Base-by-base conservation (phyloP, 1,140 invertebrate species). In the Diachasma alloeum region DNA sequence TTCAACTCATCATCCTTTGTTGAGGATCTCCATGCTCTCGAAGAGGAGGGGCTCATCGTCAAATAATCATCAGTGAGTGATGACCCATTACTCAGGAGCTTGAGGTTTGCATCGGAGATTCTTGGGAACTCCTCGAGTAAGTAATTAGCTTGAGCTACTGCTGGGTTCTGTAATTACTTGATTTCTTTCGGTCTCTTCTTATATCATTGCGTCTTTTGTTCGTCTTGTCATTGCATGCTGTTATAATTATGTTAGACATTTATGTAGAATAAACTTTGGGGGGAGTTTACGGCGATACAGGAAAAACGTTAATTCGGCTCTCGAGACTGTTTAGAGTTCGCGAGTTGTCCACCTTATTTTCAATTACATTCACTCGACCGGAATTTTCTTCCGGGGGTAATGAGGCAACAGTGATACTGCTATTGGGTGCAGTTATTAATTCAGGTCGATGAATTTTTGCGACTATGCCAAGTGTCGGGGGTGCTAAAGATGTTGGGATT, bases 281-380 rank as follows among this genome's bases (percentile, higher is more conserved):
- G 3, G 24, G 22, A 26, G 24, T 11, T 63, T 31, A 63, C 24
- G 59, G 24, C 26, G 69, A 24, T 37, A 74, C 26, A 77, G 81
- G 71, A 74, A 74, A 74, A 1, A 74, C 72, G 56, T 74, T 83
- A 44, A 80, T 84, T 72, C 46, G 76, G 24, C 44, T 56, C 15
- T 82, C 81, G 8, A 80, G 59, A 63, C 59, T 63, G 24, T 63
- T 63, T 8, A 63, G 59, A 63, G 10, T 31, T 24, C 59, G 1
- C 8, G 59, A 63, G 3, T 24, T 63, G 24, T 26, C 24, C 24
- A 4, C 59, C 10, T 31, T 26, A 24, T 63, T 63, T 63, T 15
- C 24, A 26, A 26, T 63, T 1, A 4, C 13, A 63, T 63, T 63
- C 1, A 4, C 24, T 26, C 4, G 6, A 3, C 13, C 48, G 1